Percentiles rank a stretch among this genome's conserved stretches.
Evolutionary conservation across 2,888 invertebrate species (phyloP).

Genomic region (Clivina fossor): DNA sequence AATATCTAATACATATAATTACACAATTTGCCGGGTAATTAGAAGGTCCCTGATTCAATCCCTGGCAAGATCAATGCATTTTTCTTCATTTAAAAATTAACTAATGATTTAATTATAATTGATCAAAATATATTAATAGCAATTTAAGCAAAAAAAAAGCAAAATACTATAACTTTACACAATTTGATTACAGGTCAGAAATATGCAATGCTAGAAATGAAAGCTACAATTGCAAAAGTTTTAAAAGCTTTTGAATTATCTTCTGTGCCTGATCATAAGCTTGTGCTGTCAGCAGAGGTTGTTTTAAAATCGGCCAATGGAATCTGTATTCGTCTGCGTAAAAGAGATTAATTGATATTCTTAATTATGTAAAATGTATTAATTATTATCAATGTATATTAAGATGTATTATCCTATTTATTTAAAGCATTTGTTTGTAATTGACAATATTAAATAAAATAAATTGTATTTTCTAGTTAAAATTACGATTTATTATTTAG

Average conservation of each 20-base stretch:
- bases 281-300: conserved; percentile 53
- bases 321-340: conserved; percentile 49
- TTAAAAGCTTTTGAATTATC: conserved; percentile 55
- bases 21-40: too few relatives aligned
- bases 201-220: conserved; percentile 59
- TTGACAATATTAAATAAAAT: too few relatives aligned
- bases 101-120: too few relatives aligned
- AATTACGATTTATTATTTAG: too few relatives aligned
- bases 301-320: conserved; percentile 56
- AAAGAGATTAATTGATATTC: conserved; percentile 38
- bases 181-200: conserved; percentile 51
- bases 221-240: conserved; percentile 57
- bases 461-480: too few relatives aligned
- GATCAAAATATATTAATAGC: neutral
- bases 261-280: conserved; percentile 48
- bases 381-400: neutral
- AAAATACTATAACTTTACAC: conserved; percentile 4
- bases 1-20: too few relatives aligned
- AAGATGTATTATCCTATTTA: too few relatives aligned
- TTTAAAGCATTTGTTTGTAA: too few relatives aligned
- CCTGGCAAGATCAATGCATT: too few relatives aligned
- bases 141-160: too few relatives aligned
- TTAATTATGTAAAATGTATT: neutral
- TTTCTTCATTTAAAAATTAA: too few relatives aligned
- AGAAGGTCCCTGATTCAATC: too few relatives aligned